These are phyloP conservation scores for Amphipoea lucens DNA, from an alignment of 2,888 invertebrate genomes.

Conservation along the genomic window DNA sequence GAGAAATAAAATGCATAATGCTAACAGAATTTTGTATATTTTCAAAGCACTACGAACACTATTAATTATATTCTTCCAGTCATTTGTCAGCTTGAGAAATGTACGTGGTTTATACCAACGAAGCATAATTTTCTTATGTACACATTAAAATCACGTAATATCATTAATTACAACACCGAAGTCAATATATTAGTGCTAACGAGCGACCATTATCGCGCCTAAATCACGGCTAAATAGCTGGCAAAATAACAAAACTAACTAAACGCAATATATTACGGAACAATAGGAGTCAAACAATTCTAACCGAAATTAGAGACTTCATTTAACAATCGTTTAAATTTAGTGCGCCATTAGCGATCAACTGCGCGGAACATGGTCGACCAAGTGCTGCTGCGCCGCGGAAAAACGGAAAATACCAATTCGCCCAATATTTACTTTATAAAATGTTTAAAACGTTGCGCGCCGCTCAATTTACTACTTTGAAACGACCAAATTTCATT, in stretches of 20 bases:
- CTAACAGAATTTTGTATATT: slow-evolving; percentile 22
- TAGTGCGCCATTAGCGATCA: slow-evolving; percentile 70
- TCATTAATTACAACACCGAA: slow-evolving; percentile 62
- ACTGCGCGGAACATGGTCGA: slow-evolving; percentile 66
- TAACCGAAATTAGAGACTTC: slow-evolving; percentile 73
- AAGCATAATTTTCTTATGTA: slow-evolving; percentile 47
- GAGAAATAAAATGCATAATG: slow-evolving; percentile 32
- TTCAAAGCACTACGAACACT: slow-evolving; percentile 3
- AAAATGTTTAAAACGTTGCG: slow-evolving; percentile 52
- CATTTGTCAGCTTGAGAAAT: slow-evolving; percentile 37
- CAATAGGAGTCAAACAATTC: slow-evolving; percentile 71
- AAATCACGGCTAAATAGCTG: slow-evolving; percentile 71
- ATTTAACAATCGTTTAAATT: slow-evolving; percentile 74
- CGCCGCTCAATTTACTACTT: slow-evolving; percentile 58
- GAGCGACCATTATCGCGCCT: slow-evolving; percentile 70
- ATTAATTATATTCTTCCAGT: slow-evolving; percentile 29
- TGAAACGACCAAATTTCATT: slow-evolving; percentile 48
- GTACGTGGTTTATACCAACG: slow-evolving; percentile 8
- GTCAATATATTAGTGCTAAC: slow-evolving; percentile 69
- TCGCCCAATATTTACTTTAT: slow-evolving; percentile 60
- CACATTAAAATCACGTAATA: slow-evolving; percentile 58
- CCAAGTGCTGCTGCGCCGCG: slow-evolving; percentile 42
- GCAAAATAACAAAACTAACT: slow-evolving; percentile 68
- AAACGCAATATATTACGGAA: slow-evolving; percentile 63
- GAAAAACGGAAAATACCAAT: slow-evolving; percentile 60